Conservation (phyloP, 2,888 invertebrate species). For the Anoncus sp. region DNA sequence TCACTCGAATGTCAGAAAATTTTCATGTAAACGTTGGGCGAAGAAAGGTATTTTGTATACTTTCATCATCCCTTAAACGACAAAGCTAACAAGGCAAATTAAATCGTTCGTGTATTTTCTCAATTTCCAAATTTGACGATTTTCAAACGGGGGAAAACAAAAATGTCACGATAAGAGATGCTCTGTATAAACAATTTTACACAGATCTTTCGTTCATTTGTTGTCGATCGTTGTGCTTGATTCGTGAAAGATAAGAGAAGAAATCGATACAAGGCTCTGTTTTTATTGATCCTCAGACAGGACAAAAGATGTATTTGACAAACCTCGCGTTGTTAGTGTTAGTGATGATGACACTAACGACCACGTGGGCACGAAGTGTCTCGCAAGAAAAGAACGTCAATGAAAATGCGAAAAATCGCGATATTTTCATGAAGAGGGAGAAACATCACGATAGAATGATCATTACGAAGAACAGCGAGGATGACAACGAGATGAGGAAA, state of each 20-base stretch:
- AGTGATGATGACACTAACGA: conserved; percentile 46
- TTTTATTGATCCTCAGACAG: background rate
- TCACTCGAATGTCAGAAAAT: background rate
- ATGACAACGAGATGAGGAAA: conserved; percentile 44
- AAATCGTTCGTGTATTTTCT: too few relatives aligned
- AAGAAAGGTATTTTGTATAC: too few relatives aligned
- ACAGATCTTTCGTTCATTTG: too few relatives aligned
- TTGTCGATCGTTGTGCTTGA: background rate
- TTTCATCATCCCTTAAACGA: too few relatives aligned
- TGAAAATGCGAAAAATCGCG: conserved; percentile 6
- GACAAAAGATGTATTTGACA: conserved; percentile 61
- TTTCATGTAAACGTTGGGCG: too few relatives aligned
- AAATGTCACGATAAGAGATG: too few relatives aligned
- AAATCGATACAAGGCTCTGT: background rate
- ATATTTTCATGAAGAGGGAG: background rate
- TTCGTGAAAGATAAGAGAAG: background rate
- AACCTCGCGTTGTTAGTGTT: conserved; percentile 60
- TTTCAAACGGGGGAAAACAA: too few relatives aligned
- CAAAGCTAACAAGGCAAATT: too few relatives aligned
- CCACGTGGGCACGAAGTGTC: conserved; percentile 47
- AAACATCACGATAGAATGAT: background rate
- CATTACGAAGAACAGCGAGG: too few relatives aligned
- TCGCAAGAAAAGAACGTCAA: background rate
- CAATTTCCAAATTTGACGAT: too few relatives aligned
- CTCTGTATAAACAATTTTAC: too few relatives aligned